Base-by-base conservation (phyloP, 2,797 vertebrate genomes). In the Chelonia mydas region DNA sequence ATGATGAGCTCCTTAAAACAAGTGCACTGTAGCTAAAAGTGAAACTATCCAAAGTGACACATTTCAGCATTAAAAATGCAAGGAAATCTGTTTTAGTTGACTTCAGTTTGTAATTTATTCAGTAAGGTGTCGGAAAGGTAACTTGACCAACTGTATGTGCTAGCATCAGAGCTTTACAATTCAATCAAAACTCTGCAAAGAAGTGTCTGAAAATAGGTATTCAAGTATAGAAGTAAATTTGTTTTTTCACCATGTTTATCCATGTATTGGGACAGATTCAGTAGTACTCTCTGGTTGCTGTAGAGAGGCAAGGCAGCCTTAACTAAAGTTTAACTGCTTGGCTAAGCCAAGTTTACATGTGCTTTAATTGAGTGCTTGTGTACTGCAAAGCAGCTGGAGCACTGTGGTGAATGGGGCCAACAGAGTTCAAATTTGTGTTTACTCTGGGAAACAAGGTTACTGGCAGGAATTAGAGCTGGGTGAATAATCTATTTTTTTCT, bases 1-100 rank as follows among this genome's bases (percentile, higher is more conserved):
- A 68, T 17, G 55, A 82, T 79, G 31, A 83, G 7, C 87, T 93
- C 76, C 94, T 96, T 88, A 77, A 95, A 95, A 86, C 59, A 95
- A 88, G n/a, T 78, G 74, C 28, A 50, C 92, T 87, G 33, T 87
- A 91, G 27, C 72, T 95, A 87, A 91, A 81, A 65, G 54, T 53
- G 27, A 90, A 65, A 92, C 68, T 81, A 91, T 92, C 85, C 88
- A 57, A 77, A 57, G 83, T 89, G 86, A 94, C 50, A 91, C 0
- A 92, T 16, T 95, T 94, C 90, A 92, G n/a, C 33, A 81, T 7
- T n/a, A 74, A 81, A 94, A 41, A 45, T 89, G 9, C 76, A 91
- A 88, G 53, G 21, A 88, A 9, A 61, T 37, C 54, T 65, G 25
- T 5, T 90, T 89, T 81, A 79, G 72, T 47, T 95, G 84, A 87